Percentiles rank a stretch among this genome's conserved stretches.
Conservation (phyloP, 23 tunicate species). For the Styela clava region DNA sequence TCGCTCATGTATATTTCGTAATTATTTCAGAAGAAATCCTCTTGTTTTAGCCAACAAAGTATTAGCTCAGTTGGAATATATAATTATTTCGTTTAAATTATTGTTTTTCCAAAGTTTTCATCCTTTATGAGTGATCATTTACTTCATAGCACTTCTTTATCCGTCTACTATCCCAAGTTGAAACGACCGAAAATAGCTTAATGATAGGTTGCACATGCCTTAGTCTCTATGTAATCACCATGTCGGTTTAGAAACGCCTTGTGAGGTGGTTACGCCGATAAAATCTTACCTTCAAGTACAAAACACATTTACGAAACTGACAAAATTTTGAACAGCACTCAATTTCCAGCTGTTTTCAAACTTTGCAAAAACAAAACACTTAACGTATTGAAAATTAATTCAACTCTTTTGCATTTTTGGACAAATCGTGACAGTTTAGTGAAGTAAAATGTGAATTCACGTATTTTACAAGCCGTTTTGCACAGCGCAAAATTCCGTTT, state of each 20-base stretch:
- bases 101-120: neutral
- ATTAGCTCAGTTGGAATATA: too few relatives aligned
- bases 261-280: neutral
- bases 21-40: too few relatives aligned
- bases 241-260: neutral
- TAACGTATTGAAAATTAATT: neutral
- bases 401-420: neutral
- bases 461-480: too few relatives aligned
- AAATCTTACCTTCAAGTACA: neutral
- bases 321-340: neutral
- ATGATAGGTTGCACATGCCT: neutral
- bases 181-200: neutral
- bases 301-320: neutral
- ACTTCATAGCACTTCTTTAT: neutral
- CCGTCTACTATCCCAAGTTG: neutral
- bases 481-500: too few relatives aligned
- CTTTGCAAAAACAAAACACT: neutral
- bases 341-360: neutral
- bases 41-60: too few relatives aligned
- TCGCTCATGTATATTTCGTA: too few relatives aligned
- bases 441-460: too few relatives aligned
- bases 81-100: too few relatives aligned
- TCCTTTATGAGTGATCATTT: neutral
- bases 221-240: neutral
- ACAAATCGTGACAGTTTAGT: neutral